Evolutionary conservation across 2,888 invertebrate species (phyloP), one percentile per base, ranked within the genome.

Genomic region (Tetragonisca angustula): DNA sequence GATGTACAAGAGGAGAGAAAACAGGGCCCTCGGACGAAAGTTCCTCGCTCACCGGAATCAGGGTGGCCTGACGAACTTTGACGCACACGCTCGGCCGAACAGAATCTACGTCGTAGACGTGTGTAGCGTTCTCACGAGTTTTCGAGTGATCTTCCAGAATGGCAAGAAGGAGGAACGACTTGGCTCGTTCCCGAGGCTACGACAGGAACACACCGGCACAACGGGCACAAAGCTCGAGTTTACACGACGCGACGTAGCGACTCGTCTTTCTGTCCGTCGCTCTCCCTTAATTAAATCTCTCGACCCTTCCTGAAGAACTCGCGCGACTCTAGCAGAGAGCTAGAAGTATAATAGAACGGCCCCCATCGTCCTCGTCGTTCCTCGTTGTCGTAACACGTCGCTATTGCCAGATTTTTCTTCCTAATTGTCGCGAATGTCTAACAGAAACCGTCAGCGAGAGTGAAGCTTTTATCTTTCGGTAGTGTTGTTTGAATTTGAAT

Each of bases 201-300:
- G 85, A 80, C 56, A 76, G 79, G 68, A 76, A 83, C 77, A 83
- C 36, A 81, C 36, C 54, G 64, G 50, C 59, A 69, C 76, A 73
- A 77, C 50, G 68, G 68, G 67, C 64, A 76, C 43, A 11, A 43
- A 74, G 83, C 79, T 88, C 80, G 87, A 87, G 90, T 88, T 89
- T 91, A 87, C 89, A 89, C 88, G 87, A 85, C 86, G 88, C 88
- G 87, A 85, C 86, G 88, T 87, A 84, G 77, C 87, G 86, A 88
- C 90, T 91, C 89, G 87, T 87, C 89, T 91, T 90, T 89, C 91
- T 89, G 85, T 86, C 89, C 86, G 87, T 90, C 90, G 88, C 86
- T 89, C 87, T 85, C 83, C 91, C 89, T 92, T 91, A 92, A 92
- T 92, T 92, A 91, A 92, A 92, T 92, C 91, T 90, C 90, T 91